Evolutionary conservation across 92 coral and sea anemone genomes (phyloP).

Genomic region (Zoanthus gigantus): DNA sequence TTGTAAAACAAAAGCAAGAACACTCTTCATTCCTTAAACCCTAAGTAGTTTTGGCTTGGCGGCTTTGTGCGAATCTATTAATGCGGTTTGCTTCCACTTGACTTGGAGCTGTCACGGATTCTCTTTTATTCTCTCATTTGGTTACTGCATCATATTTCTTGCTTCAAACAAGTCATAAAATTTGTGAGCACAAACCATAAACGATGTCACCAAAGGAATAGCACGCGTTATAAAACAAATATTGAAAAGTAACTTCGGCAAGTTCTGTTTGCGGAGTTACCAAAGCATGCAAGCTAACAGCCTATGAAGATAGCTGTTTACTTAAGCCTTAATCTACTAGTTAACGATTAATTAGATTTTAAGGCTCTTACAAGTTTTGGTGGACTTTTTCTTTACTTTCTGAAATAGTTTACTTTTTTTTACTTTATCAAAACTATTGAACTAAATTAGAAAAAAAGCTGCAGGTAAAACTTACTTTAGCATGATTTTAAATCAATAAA

Average conservation of each 20-base stretch:
- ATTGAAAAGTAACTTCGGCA: not conserved
- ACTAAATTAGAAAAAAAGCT: too few relatives aligned
- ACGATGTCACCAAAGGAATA: not conserved
- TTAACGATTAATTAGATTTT: conserved; percentile 17
- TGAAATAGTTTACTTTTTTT: not conserved
- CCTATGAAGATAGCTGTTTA: conserved; percentile 7
- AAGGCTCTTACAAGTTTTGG: not conserved
- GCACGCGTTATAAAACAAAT: not conserved
- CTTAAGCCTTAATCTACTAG: conserved; percentile 26
- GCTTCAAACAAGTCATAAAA: not conserved
- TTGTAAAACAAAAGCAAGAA: not conserved
- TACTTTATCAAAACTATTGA: not conserved
- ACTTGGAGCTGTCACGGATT: not conserved
- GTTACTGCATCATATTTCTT: not conserved
- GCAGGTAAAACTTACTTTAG: not conserved
- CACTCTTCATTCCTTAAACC: conserved; percentile 20
- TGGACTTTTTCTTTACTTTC: not conserved
- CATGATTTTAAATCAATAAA: too few relatives aligned
- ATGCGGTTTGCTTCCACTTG: not conserved
- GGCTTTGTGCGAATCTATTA: not conserved
- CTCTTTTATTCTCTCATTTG: not conserved
- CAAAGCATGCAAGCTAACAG: conserved; percentile 9
- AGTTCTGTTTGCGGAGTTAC: conserved; percentile 12
- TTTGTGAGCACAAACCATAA: not conserved
- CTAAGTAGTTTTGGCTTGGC: not conserved